Evolutionary conservation across 2,797 vertebrate species (phyloP).

Genomic region (Platyrinchus mystaceus): DNA sequence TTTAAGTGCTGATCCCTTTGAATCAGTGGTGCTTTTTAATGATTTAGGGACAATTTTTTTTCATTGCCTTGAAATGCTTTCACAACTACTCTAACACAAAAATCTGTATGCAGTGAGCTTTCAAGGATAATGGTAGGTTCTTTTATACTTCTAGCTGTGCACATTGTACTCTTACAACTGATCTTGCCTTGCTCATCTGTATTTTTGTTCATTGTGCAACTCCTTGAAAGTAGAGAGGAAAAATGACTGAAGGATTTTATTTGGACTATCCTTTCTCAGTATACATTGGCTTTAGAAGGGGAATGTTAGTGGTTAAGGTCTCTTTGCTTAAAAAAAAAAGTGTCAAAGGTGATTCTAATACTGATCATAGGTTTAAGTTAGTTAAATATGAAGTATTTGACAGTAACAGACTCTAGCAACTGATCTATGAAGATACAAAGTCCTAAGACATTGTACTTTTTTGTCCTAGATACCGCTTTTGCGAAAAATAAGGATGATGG

Average conservation of each 20-base stretch:
- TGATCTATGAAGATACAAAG: not conserved
- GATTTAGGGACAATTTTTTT: not conserved
- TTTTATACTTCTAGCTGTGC: not conserved
- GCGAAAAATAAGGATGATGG: constrained; percentile 95
- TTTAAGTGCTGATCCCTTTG: not conserved
- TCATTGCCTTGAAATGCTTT: not conserved
- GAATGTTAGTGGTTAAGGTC: not conserved
- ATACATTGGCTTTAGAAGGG: not conserved
- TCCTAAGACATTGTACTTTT: not conserved
- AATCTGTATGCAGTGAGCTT: not conserved
- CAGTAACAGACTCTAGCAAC: not conserved
- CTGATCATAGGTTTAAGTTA: not conserved
- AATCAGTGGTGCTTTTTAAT: not conserved
- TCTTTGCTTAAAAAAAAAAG: not conserved
- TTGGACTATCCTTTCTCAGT: not conserved
- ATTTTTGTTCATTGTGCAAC: not conserved
- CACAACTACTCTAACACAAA: not conserved
- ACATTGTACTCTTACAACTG: not conserved
- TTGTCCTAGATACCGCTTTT: constrained; percentile 90
- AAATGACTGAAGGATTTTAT: not conserved
- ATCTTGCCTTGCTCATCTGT: not conserved
- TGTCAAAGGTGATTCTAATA: not conserved
- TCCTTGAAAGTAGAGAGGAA: not conserved
- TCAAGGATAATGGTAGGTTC: not conserved
- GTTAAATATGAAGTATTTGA: not conserved